Conservation (phyloP, 2,797 vertebrate genomes). For the Spheniscus humboldti region DNA sequence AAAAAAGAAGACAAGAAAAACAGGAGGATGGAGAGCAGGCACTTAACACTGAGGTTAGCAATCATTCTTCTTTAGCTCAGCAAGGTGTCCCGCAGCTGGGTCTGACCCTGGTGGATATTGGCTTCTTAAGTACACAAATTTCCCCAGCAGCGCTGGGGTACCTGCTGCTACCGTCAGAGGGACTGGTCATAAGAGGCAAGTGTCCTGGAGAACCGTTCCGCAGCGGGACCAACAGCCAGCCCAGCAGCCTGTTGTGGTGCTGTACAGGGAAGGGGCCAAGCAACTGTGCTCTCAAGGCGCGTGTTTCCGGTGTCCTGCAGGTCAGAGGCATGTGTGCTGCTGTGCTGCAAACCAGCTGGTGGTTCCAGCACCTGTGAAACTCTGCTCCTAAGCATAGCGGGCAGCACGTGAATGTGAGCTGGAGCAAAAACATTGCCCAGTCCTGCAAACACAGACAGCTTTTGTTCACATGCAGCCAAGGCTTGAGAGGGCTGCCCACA, state of each 20-base stretch:
- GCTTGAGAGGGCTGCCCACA: not conserved
- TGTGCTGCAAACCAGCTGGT: not conserved
- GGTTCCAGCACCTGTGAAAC: not conserved
- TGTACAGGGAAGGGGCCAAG: not conserved
- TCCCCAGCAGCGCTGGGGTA: not conserved
- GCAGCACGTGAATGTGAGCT: not conserved
- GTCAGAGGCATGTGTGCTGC: not conserved
- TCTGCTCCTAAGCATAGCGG: not conserved
- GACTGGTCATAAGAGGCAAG: not conserved
- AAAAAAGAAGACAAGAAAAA: not conserved
- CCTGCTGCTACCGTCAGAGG: not conserved
- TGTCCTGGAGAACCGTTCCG: not conserved
- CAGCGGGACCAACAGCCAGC: not conserved
- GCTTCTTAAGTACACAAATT: not conserved
- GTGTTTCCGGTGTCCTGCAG: not conserved
- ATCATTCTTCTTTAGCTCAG: not conserved
- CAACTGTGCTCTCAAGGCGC: accelerated
- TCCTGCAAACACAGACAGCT: not conserved
- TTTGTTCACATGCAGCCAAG: not conserved
- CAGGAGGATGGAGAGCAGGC: not conserved
- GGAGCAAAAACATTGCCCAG: not conserved
- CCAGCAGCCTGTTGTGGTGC: accelerated
- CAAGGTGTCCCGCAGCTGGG: not conserved
- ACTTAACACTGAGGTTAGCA: not conserved
- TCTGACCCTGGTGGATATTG: not conserved